Evolutionary conservation across 2,888 invertebrate genomes (phyloP).

Genomic region (Epistrophella euchroma): DNA sequence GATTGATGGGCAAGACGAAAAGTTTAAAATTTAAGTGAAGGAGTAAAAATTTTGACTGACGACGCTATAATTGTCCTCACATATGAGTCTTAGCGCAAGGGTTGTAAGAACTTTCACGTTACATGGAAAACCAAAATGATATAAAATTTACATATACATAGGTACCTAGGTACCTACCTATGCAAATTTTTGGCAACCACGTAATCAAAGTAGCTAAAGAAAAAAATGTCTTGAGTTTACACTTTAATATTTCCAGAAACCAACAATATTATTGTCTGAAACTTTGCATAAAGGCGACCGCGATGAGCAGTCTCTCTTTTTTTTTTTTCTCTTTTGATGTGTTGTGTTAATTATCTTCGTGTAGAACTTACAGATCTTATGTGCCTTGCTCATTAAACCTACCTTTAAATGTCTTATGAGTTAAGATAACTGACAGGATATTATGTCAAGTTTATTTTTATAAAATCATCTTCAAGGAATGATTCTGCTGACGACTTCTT

Average conservation of each 20-base stretch:
- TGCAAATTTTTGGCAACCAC: background rate
- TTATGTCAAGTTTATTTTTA: background rate
- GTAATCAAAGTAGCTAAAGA: background rate
- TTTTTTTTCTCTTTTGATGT: slow-evolving; percentile 5
- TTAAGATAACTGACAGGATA: background rate
- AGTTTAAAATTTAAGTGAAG: slow-evolving; percentile 23
- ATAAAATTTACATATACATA: background rate
- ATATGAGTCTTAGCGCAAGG: background rate
- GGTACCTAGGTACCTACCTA: background rate
- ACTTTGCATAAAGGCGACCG: background rate
- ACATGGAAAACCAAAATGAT: background rate
- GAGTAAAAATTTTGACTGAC: background rate
- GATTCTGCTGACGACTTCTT: background rate
- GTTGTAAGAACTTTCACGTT: too few relatives aligned
- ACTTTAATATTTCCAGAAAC: background rate
- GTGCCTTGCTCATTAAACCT: background rate
- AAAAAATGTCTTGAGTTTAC: background rate
- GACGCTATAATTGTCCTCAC: too few relatives aligned
- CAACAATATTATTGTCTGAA: background rate
- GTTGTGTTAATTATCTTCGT: background rate
- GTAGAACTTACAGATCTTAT: background rate
- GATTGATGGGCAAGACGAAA: slow-evolving; percentile 35
- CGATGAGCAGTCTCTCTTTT: background rate
- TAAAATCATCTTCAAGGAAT: background rate
- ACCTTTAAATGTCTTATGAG: background rate